Base-by-base conservation (phyloP, 2,797 vertebrate species). In the Paguma larvata region DNA sequence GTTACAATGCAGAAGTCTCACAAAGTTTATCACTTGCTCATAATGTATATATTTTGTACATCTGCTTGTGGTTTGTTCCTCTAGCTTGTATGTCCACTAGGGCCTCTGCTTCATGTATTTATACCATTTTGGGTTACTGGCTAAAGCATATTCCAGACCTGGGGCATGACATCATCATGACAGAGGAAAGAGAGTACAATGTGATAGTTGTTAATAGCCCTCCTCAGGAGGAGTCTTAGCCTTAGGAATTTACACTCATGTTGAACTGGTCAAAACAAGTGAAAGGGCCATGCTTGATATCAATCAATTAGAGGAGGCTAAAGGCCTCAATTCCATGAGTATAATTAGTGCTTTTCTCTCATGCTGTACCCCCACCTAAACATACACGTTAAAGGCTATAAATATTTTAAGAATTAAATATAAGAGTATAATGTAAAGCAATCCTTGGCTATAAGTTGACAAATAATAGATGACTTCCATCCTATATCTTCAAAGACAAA, bases 331-430 rank as follows among this genome's bases (percentile, higher is more conserved):
- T 15, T 67, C 3, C 15, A 12, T 27, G 12, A 53, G 4, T 30
- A n/a, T 23, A 48, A 70, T 96, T 65, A 89, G 21, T 65, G 48
- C 11, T 32, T 65, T 46, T 7, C 16, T 56, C 65, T 48, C 3
- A 23, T 68, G 38, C 10, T 16, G 53, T 6, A 87, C 5, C 2
- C 10, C 25, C 51, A 21, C 41, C 30, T 46, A 91, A 79, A 48
- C 32, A n/a, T 34, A 6, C 32, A 32, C 32, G 1, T 41, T 84
- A 75, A 94, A 75, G 8, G 0, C 32, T 41, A 68, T 14, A 25
- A 27, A n/a, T 68, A 84, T 8, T 73, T 93, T 90, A 72, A 34
- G 3, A 77, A 95, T 13, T 83, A 89, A 85, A 67, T n/a, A 83
- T 32, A 27, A 62, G 63, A 75, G 2, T 25, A 6, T 41, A 56